Conservation (phyloP, 1,140 invertebrate species). For the Nomia melanderi region DNA sequence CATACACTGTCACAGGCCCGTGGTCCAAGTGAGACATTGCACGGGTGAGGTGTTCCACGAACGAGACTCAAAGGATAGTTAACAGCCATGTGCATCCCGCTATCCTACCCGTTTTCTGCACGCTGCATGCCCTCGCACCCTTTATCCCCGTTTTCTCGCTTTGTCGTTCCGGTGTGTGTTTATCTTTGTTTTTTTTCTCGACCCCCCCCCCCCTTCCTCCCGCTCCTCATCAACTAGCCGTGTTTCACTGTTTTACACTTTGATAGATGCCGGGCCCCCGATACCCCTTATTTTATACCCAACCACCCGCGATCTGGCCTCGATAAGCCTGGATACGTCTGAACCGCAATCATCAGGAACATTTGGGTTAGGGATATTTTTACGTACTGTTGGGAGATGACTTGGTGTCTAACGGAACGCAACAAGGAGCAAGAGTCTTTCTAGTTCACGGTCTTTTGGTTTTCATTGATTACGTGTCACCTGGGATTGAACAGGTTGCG, state of each 20-base stretch:
- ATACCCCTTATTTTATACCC: not conserved
- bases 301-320: no score
- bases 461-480: no score
- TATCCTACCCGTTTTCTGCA: slow-evolving; percentile 7
- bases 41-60: slow-evolving; percentile 62
- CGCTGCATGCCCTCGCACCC: not conserved
- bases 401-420: no score
- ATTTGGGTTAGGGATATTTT: no score
- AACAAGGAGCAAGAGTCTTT: no score
- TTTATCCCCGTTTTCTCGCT: slow-evolving; percentile 18
- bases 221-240: not conserved
- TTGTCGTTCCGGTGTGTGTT: slow-evolving; percentile 17
- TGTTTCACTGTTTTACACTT: not conserved
- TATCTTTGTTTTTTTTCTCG: not conserved
- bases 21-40: slow-evolving; percentile 63
- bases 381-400: no score
- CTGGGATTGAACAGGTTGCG: no score
- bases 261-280: no score
- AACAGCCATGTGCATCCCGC: slow-evolving; percentile 51
- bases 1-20: slow-evolving; percentile 44
- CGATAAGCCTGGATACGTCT: not conserved
- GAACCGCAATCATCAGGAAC: no score
- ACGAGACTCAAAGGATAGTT: slow-evolving; percentile 67
- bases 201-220: no score
- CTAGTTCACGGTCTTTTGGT: no score